A percentile compares a stretch with the other conserved stretches of the same genome.
phyloP scores from a whole-genome alignment of 2,797 vertebrate species.

The Lindbergichthys nudifrons region DNA sequence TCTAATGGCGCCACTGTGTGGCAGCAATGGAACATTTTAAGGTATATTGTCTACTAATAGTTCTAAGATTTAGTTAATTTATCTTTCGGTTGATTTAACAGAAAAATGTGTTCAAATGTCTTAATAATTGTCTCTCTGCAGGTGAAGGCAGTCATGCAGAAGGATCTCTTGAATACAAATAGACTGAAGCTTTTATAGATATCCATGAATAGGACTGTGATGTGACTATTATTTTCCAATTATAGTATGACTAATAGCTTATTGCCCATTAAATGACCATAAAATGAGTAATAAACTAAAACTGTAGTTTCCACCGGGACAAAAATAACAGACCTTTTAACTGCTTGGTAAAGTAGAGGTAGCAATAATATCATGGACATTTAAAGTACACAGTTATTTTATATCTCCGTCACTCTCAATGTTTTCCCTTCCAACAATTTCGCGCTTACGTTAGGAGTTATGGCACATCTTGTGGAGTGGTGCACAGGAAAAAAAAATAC shows the following conservation, averaged over 20 bases:
- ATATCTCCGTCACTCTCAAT: background rate
- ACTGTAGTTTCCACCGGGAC: background rate
- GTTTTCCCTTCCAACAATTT: background rate
- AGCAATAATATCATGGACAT: background rate
- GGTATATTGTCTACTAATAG: background rate
- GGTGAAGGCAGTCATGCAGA: background rate
- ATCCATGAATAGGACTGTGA: slow-evolving; percentile 3
- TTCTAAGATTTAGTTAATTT: background rate
- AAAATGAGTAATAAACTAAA: background rate
- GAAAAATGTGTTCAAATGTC: background rate
- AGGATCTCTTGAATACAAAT: background rate
- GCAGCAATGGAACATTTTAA: background rate
- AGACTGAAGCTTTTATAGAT: background rate
- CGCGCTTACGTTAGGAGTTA: background rate
- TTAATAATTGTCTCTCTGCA: background rate
- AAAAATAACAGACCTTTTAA: background rate
- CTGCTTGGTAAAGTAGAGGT: background rate
- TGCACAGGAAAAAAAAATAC: background rate
- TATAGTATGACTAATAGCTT: background rate
- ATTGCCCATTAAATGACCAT: background rate
- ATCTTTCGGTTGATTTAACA: background rate
- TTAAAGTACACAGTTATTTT: background rate
- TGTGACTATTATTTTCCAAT: background rate
- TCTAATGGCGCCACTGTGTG: slow-evolving; percentile 69
- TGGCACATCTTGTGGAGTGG: background rate